Evolutionary conservation across 2,888 invertebrate genomes (phyloP), one percentile per base, ranked within the genome.

Genomic region (Creontiades dilutus): DNA sequence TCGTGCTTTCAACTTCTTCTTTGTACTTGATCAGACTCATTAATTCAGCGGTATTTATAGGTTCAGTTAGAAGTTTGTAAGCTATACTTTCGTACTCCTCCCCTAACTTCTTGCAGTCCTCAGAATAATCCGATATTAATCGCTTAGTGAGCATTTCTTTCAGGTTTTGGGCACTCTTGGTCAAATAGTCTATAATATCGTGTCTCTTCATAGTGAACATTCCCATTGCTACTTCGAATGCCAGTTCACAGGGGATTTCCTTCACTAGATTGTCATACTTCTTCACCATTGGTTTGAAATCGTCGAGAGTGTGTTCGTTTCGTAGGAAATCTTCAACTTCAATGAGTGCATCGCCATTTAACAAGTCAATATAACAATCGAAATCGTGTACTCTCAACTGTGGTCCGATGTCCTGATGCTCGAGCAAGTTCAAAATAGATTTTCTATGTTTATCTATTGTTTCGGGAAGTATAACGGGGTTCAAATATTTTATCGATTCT

Each of bases 191-290:
- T 80, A 98, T 96, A 48, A 98, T 94, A 89, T 96, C 96, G 82
- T 95, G 95, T 89, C 98, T 95, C 93, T 97, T 96, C 93, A 98
- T 96, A 92, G 97, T 96, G 93, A 97, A 99, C 94, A 98, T 95
- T 12, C 97, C 98, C 92, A 97, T 96, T 23, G 96, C 95, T 23
- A 96, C 95, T 0, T 96, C 96, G 90, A 95, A 95, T 91, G 96
- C 95, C 48, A 95, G 93, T 75, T 94, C 93, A 0, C 94, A 93
- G 0, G 93, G 93, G 90, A 95, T 94, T 89, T 94, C 94, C 92
- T 94, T 94, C 92, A 92, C 94, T 91, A 94, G 92, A 27, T 93
- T 92, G 91, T 94, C 93, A 92, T 94, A 94, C 89, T 94, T 93
- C 86, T 93, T 92, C 4, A 94, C 93, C 92, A 94, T 93, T 76